Evolutionary conservation across 2,113 vertebrate genomes (phyloP), one percentile per base, ranked within the genome.

Genomic region (Gila orcuttii): DNA sequence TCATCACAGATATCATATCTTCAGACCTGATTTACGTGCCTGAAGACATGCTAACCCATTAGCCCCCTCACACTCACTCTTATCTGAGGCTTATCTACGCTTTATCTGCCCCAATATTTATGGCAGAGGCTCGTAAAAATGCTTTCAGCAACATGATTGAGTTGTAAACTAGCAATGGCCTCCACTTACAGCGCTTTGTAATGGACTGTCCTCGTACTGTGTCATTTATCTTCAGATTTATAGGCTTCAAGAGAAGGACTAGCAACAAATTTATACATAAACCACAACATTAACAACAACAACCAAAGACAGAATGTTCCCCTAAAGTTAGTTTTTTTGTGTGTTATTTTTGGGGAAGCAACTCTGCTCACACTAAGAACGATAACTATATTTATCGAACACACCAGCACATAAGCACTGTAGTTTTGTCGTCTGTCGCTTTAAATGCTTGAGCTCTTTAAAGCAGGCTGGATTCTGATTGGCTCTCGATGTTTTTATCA

Each of bases 71-170:
- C 68, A 23, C 71, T 1, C 78, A 87, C 86, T 87, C 86, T 87
- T 91, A 90, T 92, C 90, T 90, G 81, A 36, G 81, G 66, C 64
- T 89, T 86, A 89, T 91, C 91, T 91, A 0, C 11, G 28, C 62
- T 86, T 91, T 93, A 90, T 93, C 93, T 92, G 79, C 90, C 90
- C 85, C 82, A 79, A 93, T 91, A 93, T 94, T 94, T 94, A 94
- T 91, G 92, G 85, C n/a, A 2, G 66, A 84, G 85, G 42, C 83
- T 79, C 85, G 87, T 90, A 89, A 89, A 88, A 91, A 88, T 80
- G 87, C 87, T 87, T 87, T 77, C 78, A 92, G 69, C 82, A 86
- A 83, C 89, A 90, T 91, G 86, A 88, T 87, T 88, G 66, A 89
- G 85, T 81, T 90, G 74, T 90, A 86, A 88, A 91, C 86, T 89